These are phyloP conservation scores for Hypocryptadius cinnamomeus DNA, from an alignment of 2,113 vertebrate species.

Conservation along the genomic window DNA sequence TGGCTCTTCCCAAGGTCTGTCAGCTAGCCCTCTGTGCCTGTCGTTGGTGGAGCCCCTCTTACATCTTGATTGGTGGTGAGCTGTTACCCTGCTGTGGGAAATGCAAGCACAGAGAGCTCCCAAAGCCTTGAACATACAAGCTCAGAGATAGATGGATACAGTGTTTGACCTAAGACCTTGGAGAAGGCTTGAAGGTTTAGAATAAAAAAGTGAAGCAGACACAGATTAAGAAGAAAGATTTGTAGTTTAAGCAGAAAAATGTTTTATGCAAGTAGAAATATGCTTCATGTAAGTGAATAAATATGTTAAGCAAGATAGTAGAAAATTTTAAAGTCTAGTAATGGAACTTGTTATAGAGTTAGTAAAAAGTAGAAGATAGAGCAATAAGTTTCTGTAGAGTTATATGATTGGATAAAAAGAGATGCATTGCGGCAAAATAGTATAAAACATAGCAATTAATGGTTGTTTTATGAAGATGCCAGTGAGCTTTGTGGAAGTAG, in stretches of 20 bases:
- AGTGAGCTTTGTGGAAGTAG: too few species aligned
- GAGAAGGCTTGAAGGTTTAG: background rate
- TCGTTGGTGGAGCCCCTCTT: background rate
- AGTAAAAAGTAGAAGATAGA: background rate
- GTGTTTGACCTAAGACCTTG: background rate
- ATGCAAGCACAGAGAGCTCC: background rate
- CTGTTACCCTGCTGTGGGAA: background rate
- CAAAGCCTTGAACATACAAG: background rate
- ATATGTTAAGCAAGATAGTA: background rate
- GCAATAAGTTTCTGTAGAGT: background rate
- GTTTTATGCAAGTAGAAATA: background rate
- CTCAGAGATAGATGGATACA: background rate
- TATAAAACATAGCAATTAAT: background rate
- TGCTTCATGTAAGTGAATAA: background rate
- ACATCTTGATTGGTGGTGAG: background rate
- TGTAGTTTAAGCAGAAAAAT: background rate
- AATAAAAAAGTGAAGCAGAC: background rate
- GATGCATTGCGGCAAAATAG: rapidly evolving
- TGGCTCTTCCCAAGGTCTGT: background rate
- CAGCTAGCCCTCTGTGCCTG: background rate
- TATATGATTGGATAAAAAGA: background rate
- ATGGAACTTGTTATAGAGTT: background rate
- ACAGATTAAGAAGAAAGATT: background rate
- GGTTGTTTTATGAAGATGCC: too few species aligned
- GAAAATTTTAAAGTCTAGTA: background rate